phyloP scores from a whole-genome alignment of 2,113 vertebrate genomes.

The Sinocyclocheilus anshuiensis region DNA sequence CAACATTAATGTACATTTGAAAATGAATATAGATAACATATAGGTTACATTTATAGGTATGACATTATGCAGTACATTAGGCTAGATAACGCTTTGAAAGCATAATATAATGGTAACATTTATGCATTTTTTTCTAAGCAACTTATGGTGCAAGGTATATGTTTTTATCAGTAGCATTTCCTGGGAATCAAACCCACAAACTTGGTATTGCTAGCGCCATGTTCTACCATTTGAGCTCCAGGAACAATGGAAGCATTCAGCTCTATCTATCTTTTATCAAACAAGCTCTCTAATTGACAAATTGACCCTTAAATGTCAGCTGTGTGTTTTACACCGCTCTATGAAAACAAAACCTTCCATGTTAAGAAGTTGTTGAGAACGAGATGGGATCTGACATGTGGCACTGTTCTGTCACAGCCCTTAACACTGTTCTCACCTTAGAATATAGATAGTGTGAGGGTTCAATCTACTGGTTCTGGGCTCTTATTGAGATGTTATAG shows the following conservation, averaged over 20 bases:
- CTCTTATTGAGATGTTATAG: constrained; percentile 66
- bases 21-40: too few relatives aligned
- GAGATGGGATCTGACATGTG: constrained; percentile 45
- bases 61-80: too few relatives aligned
- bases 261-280: constrained; percentile 21
- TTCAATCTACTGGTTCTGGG: constrained; percentile 68
- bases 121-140: neutral
- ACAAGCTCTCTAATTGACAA: constrained; percentile 39
- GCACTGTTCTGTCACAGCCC: constrained; percentile 31
- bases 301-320: constrained; percentile 44
- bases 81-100: neutral
- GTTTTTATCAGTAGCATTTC: neutral
- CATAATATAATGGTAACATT: neutral
- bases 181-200: too few relatives aligned
- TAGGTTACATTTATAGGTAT: too few relatives aligned
- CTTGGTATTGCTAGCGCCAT: neutral
- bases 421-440: constrained; percentile 42
- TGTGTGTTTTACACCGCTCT: constrained; percentile 45
- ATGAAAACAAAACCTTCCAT: constrained; percentile 36
- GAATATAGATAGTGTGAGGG: constrained; percentile 53
- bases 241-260: constrained; percentile 9
- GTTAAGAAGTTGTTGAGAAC: constrained; percentile 33
- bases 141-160: neutral
- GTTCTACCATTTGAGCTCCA: neutral
- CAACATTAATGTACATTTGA: too few relatives aligned